Conservation (phyloP, 2,797 vertebrate species). For the Protonibea diacanthus region DNA sequence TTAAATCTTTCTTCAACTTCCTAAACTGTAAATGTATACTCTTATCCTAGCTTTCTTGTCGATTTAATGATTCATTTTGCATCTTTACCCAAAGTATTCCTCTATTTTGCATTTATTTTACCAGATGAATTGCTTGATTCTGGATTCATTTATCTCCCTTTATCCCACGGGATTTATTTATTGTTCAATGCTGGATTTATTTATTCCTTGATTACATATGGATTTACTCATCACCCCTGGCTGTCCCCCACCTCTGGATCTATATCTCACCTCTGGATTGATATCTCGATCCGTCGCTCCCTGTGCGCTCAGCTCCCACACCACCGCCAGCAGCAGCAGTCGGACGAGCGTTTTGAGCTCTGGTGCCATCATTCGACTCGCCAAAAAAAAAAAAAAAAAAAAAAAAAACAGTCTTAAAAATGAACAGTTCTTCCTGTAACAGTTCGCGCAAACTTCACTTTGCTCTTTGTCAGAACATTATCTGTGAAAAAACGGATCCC, state of each 20-base stretch:
- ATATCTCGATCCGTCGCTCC: conserved; percentile 70
- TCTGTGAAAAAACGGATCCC: conserved; percentile 41
- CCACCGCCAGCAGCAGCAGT: conserved; percentile 78
- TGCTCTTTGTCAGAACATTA: conserved; percentile 78
- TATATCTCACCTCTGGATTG: conserved; percentile 83
- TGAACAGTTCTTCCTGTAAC: conserved; percentile 18
- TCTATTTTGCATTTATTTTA: not conserved
- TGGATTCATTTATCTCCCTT: not conserved
- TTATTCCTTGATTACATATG: not conserved
- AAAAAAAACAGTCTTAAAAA: not conserved
- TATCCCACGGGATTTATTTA: not conserved
- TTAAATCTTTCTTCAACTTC: not conserved
- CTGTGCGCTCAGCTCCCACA: conserved; percentile 75
- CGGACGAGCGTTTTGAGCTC: conserved; percentile 64
- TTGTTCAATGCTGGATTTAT: not conserved
- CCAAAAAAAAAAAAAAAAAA: not conserved
- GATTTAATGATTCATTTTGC: not conserved
- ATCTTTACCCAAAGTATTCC: not conserved
- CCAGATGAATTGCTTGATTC: not conserved
- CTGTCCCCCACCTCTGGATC: not conserved
- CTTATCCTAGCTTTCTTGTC: not conserved
- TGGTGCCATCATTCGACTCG: conserved; percentile 74
- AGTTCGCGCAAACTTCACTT: conserved; percentile 27
- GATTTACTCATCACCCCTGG: accelerated
- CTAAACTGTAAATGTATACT: not conserved